A percentile compares a stretch with the other conserved stretches of the same genome.
phyloP scores from a whole-genome alignment of 2,888 invertebrate genomes.

The Conchocele bisecta region DNA sequence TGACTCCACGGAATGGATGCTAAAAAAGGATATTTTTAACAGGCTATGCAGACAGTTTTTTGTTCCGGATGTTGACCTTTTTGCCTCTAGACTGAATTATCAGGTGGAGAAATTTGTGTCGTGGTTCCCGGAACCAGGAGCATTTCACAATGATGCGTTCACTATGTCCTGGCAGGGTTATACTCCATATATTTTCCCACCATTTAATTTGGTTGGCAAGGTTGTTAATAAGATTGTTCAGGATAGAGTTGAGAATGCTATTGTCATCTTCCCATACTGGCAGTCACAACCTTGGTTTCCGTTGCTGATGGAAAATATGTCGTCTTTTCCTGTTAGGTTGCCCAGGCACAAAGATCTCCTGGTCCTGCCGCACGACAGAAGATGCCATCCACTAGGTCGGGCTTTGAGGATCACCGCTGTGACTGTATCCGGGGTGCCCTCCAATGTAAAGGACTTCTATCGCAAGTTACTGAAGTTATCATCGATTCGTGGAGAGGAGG shows the following conservation, averaged over 20 bases:
- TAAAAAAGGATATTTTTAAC: slow-evolving; percentile 27
- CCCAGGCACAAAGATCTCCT: slow-evolving; percentile 38
- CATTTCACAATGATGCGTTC: slow-evolving; percentile 30
- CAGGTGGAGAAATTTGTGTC: slow-evolving; percentile 22
- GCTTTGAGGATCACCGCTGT: slow-evolving; percentile 10
- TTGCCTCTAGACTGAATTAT: slow-evolving; percentile 34
- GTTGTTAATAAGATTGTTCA: slow-evolving; percentile 30
- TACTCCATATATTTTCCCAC: slow-evolving; percentile 40
- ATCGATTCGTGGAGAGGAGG: slow-evolving; percentile 19
- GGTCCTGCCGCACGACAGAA: slow-evolving; percentile 22
- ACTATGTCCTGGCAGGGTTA: slow-evolving; percentile 19
- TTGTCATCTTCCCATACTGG: slow-evolving; percentile 19
- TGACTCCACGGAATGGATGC: slow-evolving; percentile 35
- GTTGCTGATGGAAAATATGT: slow-evolving; percentile 19
- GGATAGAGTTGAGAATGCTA: slow-evolving; percentile 21
- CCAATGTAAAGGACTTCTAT: slow-evolving; percentile 30
- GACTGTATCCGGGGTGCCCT: slow-evolving; percentile 37
- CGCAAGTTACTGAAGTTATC: slow-evolving; percentile 18
- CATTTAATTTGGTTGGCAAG: slow-evolving; percentile 32
- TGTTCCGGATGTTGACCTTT: slow-evolving; percentile 33
- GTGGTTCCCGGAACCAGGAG: slow-evolving; percentile 33
- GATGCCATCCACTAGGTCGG: slow-evolving; percentile 23
- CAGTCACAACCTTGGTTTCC: slow-evolving; percentile 43
- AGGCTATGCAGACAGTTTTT: background rate
- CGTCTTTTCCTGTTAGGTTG: slow-evolving; percentile 40